phyloP scores from a whole-genome alignment of 2,113 vertebrate genomes.

The Chaetops frenatus region DNA sequence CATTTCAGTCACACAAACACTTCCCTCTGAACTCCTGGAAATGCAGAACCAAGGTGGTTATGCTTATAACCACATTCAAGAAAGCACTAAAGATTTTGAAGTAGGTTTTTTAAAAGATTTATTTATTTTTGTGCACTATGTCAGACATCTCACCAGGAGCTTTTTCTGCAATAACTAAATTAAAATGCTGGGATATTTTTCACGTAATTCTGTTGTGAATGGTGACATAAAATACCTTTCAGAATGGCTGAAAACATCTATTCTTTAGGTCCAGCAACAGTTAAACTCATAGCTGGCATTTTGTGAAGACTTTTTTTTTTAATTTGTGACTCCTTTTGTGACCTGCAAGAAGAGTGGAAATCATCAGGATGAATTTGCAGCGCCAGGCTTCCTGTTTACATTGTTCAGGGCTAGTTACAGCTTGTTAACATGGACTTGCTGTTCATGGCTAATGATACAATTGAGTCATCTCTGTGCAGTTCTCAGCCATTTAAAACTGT shows the following conservation, averaged over 20 bases:
- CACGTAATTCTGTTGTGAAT: neutral
- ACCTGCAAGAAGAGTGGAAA: neutral
- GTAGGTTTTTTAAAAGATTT: neutral
- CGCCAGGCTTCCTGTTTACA: constrained; percentile 3
- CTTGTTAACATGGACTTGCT: neutral
- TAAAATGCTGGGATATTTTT: neutral
- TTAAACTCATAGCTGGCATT: neutral
- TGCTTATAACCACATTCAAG: neutral
- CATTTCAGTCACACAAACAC: neutral
- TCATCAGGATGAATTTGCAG: neutral
- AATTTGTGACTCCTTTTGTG: neutral
- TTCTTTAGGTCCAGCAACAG: neutral
- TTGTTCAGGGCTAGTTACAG: neutral
- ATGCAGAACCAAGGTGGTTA: neutral
- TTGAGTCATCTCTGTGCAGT: neutral
- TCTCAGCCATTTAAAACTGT: constrained; percentile 2
- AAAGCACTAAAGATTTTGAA: neutral
- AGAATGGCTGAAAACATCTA: neutral
- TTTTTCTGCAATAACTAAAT: neutral
- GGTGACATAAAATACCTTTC: neutral
- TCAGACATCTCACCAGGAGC: neutral
- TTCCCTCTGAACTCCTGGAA: neutral
- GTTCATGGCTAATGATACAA: neutral
- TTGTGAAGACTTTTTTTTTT: neutral
- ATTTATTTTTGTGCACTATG: neutral